Percentiles rank a stretch among this genome's conserved stretches.
Conservation (phyloP, 2,113 vertebrate genomes). For the Bos taurus region ARS-UCD2.0 NC_037338.1:63956001-63956500, state of each 20-base stretch:
- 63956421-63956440: not conserved
- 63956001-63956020: not conserved
- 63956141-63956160: not conserved
- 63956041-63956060: not conserved
- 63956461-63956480: not conserved
- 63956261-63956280: not conserved
- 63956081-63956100: not conserved
- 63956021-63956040: not conserved
- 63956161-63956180: not conserved
- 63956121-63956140: not conserved
- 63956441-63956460: not conserved
- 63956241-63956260: not conserved
- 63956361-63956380: fast-evolving
- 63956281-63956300: not conserved
- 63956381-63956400: not conserved
- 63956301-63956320: not conserved
- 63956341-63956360: not conserved
- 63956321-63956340: not conserved
- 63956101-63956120: not conserved
- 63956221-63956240: not conserved
- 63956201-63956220: not conserved
- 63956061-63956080: not conserved
- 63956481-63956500: not conserved
- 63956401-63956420: not conserved
- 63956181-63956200: not conserved